Conservation (phyloP, 1,140 invertebrate species). For the Brachionus rubens region DNA sequence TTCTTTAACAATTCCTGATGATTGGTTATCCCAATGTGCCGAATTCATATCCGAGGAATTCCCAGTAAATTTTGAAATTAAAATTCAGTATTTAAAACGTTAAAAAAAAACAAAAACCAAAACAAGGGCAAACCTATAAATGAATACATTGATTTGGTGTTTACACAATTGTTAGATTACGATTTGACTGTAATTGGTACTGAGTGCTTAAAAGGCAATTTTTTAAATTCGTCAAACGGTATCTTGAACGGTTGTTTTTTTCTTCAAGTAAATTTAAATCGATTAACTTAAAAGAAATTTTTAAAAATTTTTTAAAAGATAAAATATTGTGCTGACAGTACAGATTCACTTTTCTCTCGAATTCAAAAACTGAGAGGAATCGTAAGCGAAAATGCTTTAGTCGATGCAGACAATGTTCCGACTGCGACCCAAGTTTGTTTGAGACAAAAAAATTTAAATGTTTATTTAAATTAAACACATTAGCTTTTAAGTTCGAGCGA, state of each 20-base stretch:
- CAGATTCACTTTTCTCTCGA: background rate
- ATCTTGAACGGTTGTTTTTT: slow-evolving; percentile 16
- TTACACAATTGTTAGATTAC: slow-evolving; percentile 26
- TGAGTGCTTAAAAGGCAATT: background rate
- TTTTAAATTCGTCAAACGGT: background rate
- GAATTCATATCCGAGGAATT: slow-evolving; percentile 13
- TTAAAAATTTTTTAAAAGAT: background rate
- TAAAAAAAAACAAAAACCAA: no score
- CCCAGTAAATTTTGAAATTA: background rate
- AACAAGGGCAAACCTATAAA: slow-evolving; percentile 15
- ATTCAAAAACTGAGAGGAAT: slow-evolving; percentile 44
- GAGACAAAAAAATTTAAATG: background rate
- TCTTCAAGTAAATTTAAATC: background rate
- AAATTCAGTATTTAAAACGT: background rate
- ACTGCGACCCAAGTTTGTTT: slow-evolving; percentile 9
- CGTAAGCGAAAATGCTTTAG: slow-evolving; percentile 26
- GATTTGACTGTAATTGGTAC: slow-evolving; percentile 26
- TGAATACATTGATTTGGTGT: slow-evolving; percentile 18
- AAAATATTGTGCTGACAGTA: slow-evolving; percentile 36
- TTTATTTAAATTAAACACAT: background rate
- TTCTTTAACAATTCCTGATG: slow-evolving; percentile 1
- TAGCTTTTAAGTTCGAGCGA: slow-evolving; percentile 21
- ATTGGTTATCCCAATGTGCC: slow-evolving; percentile 37
- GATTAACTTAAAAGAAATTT: no score
- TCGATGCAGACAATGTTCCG: slow-evolving; percentile 42